Conservation (phyloP, 2,888 invertebrate species). For the Ypsolopha scabrella region DNA sequence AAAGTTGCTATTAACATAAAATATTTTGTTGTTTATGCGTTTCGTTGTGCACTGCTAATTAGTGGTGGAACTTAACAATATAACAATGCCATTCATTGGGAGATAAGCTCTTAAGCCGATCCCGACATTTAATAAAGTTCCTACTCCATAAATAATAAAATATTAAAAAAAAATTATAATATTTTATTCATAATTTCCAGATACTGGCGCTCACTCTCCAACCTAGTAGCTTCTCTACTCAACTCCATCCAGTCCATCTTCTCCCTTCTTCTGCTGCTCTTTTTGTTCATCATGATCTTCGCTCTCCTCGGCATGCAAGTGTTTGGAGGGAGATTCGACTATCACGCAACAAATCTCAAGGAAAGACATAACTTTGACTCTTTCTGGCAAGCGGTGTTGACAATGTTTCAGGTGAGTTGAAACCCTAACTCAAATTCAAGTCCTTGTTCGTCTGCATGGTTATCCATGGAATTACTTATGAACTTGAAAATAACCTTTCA, state of each 20-base stretch:
- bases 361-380: conserved; percentile 98
- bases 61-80: too few species aligned
- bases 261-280: conserved; percentile 93
- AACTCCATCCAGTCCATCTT: conserved; percentile 99
- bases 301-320: conserved; percentile 99
- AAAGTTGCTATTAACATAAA: too few species aligned
- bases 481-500: too few species aligned
- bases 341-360: conserved; percentile 82
- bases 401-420: conserved; percentile 93
- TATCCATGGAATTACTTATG: too few species aligned
- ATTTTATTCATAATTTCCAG: conserved; percentile 63
- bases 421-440: not conserved
- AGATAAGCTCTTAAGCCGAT: too few species aligned
- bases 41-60: too few species aligned
- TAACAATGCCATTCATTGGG: too few species aligned
- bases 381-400: conserved; percentile 97
- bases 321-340: conserved; percentile 98
- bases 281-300: conserved; percentile 99
- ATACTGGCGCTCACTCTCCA: conserved; percentile 98
- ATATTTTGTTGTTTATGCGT: too few species aligned
- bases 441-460: too few species aligned
- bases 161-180: too few species aligned
- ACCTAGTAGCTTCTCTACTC: conserved; percentile 96
- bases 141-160: too few species aligned
- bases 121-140: too few species aligned